Evolutionary conservation across 64 coral and sea anemone genomes (phyloP).

Genomic region (Montipora capricornis): DNA sequence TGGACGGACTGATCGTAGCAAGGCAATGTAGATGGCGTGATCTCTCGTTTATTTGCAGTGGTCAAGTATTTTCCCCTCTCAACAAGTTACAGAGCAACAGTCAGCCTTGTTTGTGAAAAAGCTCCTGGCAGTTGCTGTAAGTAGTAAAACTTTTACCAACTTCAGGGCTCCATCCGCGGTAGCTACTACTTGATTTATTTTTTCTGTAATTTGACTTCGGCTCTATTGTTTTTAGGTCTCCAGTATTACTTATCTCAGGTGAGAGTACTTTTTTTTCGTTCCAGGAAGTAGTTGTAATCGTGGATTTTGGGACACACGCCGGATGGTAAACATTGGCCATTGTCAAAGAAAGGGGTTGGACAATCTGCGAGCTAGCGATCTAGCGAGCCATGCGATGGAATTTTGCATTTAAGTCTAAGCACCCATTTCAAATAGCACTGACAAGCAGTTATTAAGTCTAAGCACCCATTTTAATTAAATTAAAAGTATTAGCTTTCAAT

Average conservation of each 20-base stretch:
- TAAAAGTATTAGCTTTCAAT: no score
- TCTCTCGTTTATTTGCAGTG: slow-evolving; percentile 58
- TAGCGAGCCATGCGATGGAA: no score
- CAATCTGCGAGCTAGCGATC: background rate
- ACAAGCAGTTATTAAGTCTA: no score
- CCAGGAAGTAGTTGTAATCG: background rate
- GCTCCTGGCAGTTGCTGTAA: slow-evolving; percentile 97
- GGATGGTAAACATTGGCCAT: no score
- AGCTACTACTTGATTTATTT: background rate
- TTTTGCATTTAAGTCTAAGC: no score
- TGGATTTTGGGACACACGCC: background rate
- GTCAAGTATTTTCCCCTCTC: slow-evolving; percentile 92
- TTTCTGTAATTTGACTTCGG: background rate
- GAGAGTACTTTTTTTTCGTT: slow-evolving; percentile 7
- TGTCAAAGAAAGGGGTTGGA: no score
- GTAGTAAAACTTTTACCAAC: background rate
- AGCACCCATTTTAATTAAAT: no score
- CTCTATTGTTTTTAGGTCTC: slow-evolving; percentile 84
- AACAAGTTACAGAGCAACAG: slow-evolving; percentile 99
- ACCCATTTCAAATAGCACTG: no score
- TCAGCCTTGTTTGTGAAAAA: slow-evolving; percentile 99
- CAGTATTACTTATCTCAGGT: slow-evolving; percentile 99
- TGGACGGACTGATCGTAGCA: no score
- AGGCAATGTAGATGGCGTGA: background rate
- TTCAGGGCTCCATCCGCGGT: background rate